A percentile compares a stretch with the other conserved stretches of the same genome.
Conservation (phyloP, 2,113 vertebrate genomes). For the Maccullochella peelii region DNA sequence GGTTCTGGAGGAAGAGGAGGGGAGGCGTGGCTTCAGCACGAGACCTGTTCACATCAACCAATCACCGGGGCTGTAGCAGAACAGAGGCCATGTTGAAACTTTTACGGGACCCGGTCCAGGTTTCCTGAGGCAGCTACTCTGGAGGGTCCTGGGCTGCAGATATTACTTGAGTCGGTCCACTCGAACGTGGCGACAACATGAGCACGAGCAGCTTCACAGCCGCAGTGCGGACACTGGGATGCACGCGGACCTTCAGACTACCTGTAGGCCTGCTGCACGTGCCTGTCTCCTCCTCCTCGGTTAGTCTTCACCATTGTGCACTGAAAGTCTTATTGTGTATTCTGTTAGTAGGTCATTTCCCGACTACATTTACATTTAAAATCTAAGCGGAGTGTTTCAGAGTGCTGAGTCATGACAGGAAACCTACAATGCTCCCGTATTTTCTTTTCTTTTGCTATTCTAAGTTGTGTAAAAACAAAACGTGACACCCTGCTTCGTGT, state of each 20-base stretch:
- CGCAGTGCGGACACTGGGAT: constrained; percentile 13
- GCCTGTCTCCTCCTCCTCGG: neutral
- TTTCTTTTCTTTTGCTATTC: neutral
- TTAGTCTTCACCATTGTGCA: neutral
- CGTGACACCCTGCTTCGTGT: neutral
- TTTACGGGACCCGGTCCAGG: neutral
- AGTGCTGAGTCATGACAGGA: neutral
- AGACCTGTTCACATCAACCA: constrained; percentile 16
- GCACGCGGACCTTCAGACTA: constrained; percentile 12
- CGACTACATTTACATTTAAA: neutral
- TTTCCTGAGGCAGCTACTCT: neutral
- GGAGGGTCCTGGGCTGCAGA: neutral
- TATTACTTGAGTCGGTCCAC: no score
- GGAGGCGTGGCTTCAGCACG: neutral
- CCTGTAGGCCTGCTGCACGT: neutral
- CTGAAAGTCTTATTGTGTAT: neutral
- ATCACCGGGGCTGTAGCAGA: neutral
- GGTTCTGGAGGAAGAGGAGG: neutral
- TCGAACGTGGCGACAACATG: constrained; percentile 16
- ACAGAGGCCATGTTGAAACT: constrained; percentile 26
- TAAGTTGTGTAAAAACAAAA: neutral
- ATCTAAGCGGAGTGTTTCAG: neutral
- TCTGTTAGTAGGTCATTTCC: neutral
- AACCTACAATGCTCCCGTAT: neutral
- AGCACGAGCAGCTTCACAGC: neutral